A percentile compares a stretch with the other conserved stretches of the same genome.
phyloP scores from a whole-genome alignment of 2,888 invertebrate genomes.

The Noctua janthe region DNA sequence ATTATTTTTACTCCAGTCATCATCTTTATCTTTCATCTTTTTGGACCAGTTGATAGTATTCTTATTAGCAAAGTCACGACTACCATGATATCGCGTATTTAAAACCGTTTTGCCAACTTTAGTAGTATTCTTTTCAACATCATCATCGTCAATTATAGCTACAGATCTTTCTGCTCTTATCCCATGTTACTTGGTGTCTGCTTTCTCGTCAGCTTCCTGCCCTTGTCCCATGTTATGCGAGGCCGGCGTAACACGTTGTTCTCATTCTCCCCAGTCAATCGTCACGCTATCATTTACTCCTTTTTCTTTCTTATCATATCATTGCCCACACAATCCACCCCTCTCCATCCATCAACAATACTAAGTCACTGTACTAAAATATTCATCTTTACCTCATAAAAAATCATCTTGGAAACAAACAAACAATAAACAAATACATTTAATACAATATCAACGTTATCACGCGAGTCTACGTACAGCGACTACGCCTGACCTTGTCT shows the following conservation, averaged over 20 bases:
- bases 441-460: conserved; percentile 46
- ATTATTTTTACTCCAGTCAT: background rate
- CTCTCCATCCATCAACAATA: background rate
- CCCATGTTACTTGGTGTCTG: background rate
- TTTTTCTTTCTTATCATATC: background rate
- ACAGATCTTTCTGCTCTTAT: background rate
- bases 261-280: background rate
- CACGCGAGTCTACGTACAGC: conserved; percentile 36
- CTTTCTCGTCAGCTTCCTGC: background rate
- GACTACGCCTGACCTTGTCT: conserved; percentile 61
- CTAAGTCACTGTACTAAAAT: background rate
- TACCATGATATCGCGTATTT: conserved; percentile 6
- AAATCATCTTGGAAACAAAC: conserved; percentile 26
- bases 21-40: conserved; percentile 10
- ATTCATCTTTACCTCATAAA: conserved; percentile 11
- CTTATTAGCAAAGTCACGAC: conserved; percentile 8
- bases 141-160: background rate
- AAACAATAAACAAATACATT: conserved; percentile 55
- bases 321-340: background rate
- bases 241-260: background rate
- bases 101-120: conserved; percentile 4
- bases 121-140: background rate
- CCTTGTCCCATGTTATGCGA: background rate
- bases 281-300: background rate
- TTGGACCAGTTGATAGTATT: conserved; percentile 7